Percentiles rank a stretch among this genome's conserved stretches.
Conservation (phyloP, 2,888 invertebrate genomes). For the Melanostoma mellinum region DNA sequence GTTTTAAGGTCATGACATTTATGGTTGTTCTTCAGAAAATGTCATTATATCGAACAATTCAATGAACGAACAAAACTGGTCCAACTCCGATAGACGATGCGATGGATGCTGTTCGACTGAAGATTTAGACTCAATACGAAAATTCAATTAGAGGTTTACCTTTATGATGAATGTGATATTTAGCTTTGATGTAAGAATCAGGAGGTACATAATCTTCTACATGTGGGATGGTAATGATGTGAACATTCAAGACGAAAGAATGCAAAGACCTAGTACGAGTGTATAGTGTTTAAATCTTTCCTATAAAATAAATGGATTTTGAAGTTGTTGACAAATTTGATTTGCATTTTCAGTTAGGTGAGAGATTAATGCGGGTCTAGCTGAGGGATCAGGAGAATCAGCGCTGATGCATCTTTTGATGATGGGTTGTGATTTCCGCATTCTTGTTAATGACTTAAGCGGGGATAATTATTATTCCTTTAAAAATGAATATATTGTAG, state of each 20-base stretch:
- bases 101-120: constrained; percentile 11
- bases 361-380: constrained; percentile 11
- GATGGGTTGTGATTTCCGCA: constrained; percentile 22
- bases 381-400: background rate
- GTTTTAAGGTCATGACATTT: constrained; percentile 44
- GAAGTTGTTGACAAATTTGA: constrained; percentile 32
- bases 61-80: constrained; percentile 39
- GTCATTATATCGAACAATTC: constrained; percentile 44
- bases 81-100: constrained; percentile 26
- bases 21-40: constrained; percentile 41
- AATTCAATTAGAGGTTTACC: constrained; percentile 6
- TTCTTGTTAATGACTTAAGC: constrained; percentile 17
- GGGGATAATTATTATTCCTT: background rate
- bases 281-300: constrained; percentile 10
- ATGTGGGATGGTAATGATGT: constrained; percentile 22
- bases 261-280: background rate
- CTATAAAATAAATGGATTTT: constrained; percentile 20
- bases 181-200: constrained; percentile 28
- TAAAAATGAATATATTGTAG: too few relatives aligned
- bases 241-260: constrained; percentile 16
- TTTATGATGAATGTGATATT: constrained; percentile 43
- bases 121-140: constrained; percentile 31
- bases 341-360: constrained; percentile 25
- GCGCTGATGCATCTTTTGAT: constrained; percentile 9
- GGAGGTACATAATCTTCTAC: background rate